phyloP scores from a whole-genome alignment of 2,113 vertebrate species.

The Peromyscus leucopus region DNA sequence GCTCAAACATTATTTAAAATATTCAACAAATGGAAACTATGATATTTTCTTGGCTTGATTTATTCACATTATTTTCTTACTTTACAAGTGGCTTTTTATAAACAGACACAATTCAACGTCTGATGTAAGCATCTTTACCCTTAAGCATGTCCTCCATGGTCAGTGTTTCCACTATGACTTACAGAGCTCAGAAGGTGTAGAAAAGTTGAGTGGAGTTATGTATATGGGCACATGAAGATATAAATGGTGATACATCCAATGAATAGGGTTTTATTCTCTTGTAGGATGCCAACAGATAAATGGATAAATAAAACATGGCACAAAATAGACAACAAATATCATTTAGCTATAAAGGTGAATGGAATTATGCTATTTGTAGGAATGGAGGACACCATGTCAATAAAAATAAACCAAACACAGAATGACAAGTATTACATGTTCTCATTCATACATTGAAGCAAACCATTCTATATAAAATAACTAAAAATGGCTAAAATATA shows the following conservation, averaged over 20 bases:
- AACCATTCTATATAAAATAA: background rate
- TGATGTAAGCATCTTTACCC: background rate
- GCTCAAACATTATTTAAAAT: background rate
- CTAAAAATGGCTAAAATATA: conserved; percentile 7
- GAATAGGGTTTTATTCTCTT: background rate
- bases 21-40: background rate
- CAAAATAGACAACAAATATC: background rate
- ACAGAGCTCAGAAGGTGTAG: background rate
- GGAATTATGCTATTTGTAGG: background rate
- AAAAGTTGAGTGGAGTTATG: background rate
- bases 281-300: background rate
- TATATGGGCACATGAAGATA: background rate
- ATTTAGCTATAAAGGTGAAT: background rate
- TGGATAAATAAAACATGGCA: too few relatives aligned
- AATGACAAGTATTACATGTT: background rate
- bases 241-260: background rate
- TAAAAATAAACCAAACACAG: background rate
- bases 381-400: background rate
- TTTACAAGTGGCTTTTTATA: conserved; percentile 33
- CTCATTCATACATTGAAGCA: too few relatives aligned
- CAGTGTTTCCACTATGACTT: background rate
- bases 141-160: background rate
- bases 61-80: background rate
- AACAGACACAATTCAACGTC: background rate
- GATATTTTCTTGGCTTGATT: conserved; percentile 37